Percentiles rank a stretch among this genome's conserved stretches.
Evolutionary conservation across 2,113 vertebrate species (phyloP).

Genomic region (Aspiorhynchus laticeps): DNA sequence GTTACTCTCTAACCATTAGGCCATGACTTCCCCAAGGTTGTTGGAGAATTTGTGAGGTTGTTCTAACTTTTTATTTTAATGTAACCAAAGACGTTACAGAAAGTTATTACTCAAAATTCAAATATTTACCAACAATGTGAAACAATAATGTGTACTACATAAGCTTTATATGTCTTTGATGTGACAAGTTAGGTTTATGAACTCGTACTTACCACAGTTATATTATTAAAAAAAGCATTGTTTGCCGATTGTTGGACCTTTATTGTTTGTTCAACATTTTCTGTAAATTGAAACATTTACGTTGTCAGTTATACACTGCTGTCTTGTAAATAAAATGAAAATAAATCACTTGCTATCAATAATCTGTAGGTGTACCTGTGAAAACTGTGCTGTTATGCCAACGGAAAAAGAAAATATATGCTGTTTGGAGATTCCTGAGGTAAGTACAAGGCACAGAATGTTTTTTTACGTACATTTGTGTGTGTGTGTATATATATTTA

Average conservation of each 20-base stretch:
- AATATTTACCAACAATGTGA: not conserved
- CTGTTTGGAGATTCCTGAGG: not conserved
- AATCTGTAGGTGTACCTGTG: conserved; percentile 9
- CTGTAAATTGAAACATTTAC: not conserved
- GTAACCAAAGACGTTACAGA: not conserved
- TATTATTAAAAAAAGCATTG: not conserved
- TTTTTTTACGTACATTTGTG: not conserved
- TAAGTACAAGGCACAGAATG: not conserved
- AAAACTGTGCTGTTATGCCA: not conserved
- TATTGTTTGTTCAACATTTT: not conserved
- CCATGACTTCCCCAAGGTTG: no score
- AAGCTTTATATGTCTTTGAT: not conserved
- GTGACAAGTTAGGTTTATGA: not conserved
- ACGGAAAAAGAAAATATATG: not conserved
- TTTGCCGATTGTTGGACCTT: not conserved
- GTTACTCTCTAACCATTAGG: no score
- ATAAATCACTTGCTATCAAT: not conserved
- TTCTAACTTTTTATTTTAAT: not conserved
- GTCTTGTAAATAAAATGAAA: not conserved
- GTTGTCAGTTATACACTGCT: not conserved
- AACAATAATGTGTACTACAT: not conserved
- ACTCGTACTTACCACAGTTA: not conserved
- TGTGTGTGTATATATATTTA: no score
- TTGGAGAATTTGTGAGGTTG: not conserved
- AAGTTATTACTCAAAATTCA: not conserved